Evolutionary conservation across 2,797 vertebrate genomes (phyloP).

Genomic region (Galago senegalensis): DNA sequence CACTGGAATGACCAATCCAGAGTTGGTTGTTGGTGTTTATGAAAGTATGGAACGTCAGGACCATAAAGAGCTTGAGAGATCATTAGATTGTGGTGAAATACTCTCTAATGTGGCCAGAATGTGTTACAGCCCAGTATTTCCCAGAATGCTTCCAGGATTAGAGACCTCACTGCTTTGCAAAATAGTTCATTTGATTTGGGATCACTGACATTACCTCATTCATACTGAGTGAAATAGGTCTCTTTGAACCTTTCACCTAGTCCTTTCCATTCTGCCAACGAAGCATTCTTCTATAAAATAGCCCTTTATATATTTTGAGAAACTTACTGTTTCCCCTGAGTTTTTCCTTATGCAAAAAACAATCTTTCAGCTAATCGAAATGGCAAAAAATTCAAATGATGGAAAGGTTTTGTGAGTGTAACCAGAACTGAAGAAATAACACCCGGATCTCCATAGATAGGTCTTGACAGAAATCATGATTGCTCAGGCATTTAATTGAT

Average conservation of each 20-base stretch:
- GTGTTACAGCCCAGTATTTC: neutral
- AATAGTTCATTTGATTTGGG: neutral
- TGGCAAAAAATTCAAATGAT: slow-evolving; percentile 11
- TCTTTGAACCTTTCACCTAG: slow-evolving; percentile 14
- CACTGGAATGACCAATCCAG: neutral
- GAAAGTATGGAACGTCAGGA: neutral
- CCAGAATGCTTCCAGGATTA: neutral
- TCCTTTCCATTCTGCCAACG: slow-evolving; percentile 22
- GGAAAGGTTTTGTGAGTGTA: neutral
- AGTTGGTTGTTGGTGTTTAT: neutral
- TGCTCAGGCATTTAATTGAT: neutral
- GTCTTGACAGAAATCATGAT: slow-evolving; percentile 4
- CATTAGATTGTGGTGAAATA: neutral
- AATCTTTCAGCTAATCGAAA: slow-evolving; percentile 55
- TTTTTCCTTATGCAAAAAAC: neutral
- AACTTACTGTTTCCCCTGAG: slow-evolving; percentile 15
- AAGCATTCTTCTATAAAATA: neutral
- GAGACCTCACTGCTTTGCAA: neutral
- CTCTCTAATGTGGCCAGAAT: neutral
- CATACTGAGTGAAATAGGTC: neutral
- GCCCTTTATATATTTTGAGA: neutral
- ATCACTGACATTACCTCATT: neutral
- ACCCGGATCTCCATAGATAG: neutral
- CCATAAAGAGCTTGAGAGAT: neutral
- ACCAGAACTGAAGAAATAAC: neutral